A percentile compares a stretch with the other conserved stretches of the same genome.
These are phyloP conservation scores for Pristiophorus japonicus DNA, from an alignment of 2,113 vertebrate genomes.

Conservation along the genomic window DNA sequence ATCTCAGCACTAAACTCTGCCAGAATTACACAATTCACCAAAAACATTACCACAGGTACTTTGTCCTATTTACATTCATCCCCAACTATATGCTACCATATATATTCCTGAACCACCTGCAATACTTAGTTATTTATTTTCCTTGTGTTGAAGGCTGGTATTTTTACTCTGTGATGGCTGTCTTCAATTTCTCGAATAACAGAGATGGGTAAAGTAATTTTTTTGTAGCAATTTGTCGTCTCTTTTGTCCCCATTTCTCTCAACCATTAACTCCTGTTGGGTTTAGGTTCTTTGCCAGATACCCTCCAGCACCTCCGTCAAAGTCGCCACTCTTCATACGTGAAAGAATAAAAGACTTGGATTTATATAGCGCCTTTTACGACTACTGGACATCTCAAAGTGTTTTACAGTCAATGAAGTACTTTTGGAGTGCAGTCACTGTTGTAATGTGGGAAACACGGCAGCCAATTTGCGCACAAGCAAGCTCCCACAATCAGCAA, in stretches of 20 bases:
- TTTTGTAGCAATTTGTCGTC: not conserved
- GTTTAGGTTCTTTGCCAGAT: not conserved
- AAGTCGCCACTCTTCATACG: not conserved
- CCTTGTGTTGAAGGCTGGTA: not conserved
- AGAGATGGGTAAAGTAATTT: not conserved
- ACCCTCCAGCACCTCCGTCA: too few relatives aligned
- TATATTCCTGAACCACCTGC: not conserved
- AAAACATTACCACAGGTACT: not conserved
- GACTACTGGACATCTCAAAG: too few relatives aligned
- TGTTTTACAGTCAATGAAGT: too few relatives aligned
- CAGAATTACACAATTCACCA: not conserved
- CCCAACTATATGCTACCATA: not conserved
- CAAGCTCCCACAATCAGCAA: too few relatives aligned
- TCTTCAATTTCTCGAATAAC: not conserved
- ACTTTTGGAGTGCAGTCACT: too few relatives aligned
- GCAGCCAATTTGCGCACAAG: too few relatives aligned
- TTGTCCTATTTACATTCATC: not conserved
- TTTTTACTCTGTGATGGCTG: not conserved
- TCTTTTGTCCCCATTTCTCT: not conserved
- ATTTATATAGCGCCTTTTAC: too few relatives aligned
- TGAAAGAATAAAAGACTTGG: too few relatives aligned
- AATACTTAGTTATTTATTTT: not conserved
- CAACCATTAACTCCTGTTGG: not conserved
- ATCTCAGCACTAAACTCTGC: not conserved
- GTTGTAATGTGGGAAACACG: too few relatives aligned